A percentile compares a stretch with the other conserved stretches of the same genome.
Conservation (phyloP, 2,888 invertebrate genomes). For the Adelognathus sp. region DNA sequence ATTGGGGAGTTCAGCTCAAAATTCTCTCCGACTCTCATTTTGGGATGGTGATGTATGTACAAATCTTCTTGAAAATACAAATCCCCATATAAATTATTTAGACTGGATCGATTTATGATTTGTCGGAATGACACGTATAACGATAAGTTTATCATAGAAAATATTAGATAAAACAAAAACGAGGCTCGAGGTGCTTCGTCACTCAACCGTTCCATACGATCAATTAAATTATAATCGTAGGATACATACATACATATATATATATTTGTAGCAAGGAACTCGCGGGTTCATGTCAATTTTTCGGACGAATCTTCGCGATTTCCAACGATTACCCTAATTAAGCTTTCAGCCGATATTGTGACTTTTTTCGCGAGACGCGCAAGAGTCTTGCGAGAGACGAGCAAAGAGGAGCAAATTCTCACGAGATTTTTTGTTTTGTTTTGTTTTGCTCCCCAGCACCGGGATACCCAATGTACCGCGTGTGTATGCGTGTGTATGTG, state of each 20-base stretch:
- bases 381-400: neutral
- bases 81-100: constrained; percentile 61
- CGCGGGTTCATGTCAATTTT: constrained; percentile 58
- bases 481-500: constrained; percentile 2
- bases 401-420: constrained; percentile 17
- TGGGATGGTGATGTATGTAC: too few relatives aligned
- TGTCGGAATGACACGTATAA: constrained; percentile 35
- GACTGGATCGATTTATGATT: constrained; percentile 60
- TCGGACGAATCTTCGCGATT: constrained; percentile 51
- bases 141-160: constrained; percentile 40
- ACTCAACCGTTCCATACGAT: constrained; percentile 75
- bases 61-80: too few relatives aligned
- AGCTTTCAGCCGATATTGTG: constrained; percentile 55
- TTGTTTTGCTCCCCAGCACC: too few relatives aligned
- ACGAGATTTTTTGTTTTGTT: neutral
- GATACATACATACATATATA: too few relatives aligned
- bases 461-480: neutral
- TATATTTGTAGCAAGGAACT: constrained; percentile 47
- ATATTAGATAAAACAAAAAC: constrained; percentile 26
- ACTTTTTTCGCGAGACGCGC: constrained; percentile 34
- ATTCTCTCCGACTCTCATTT: too few relatives aligned
- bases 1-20: too few relatives aligned
- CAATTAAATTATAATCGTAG: constrained; percentile 72
- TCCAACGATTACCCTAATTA: constrained; percentile 26
- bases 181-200: constrained; percentile 58